Conservation (phyloP, 2,797 vertebrate species). For the Malurus leucopterus region DNA sequence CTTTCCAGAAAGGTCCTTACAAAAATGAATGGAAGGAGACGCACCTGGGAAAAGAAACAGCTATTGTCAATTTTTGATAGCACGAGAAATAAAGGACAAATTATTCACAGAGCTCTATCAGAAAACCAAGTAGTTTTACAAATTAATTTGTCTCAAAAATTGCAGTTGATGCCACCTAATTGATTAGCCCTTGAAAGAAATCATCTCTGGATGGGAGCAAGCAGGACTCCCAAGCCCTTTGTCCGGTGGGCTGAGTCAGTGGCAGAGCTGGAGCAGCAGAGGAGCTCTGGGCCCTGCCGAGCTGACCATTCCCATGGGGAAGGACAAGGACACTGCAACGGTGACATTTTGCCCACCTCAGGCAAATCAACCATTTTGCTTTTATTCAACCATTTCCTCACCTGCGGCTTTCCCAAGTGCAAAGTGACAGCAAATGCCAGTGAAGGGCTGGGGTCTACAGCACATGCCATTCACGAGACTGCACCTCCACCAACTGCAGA, state of each 20-base stretch:
- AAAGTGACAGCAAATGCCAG: not conserved
- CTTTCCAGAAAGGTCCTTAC: not conserved
- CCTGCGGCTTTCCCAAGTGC: not conserved
- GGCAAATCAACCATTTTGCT: not conserved
- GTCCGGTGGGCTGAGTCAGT: not conserved
- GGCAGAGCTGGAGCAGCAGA: not conserved
- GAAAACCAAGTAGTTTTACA: not conserved
- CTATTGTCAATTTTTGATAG: not conserved
- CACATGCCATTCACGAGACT: rapidly evolving
- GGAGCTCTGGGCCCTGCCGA: not conserved
- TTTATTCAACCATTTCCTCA: not conserved
- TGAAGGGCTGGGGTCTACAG: not conserved
- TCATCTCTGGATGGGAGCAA: not conserved
- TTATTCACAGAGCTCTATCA: not conserved
- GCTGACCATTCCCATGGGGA: not conserved
- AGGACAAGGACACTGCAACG: not conserved
- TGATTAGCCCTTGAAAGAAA: not conserved
- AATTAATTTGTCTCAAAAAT: not conserved
- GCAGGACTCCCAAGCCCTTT: not conserved
- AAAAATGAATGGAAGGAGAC: not conserved
- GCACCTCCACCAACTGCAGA: not conserved
- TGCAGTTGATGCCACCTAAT: not conserved
- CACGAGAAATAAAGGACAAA: not conserved
- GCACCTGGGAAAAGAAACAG: not conserved
- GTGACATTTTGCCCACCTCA: not conserved